These are phyloP conservation scores for Nylanderia fulva DNA, from an alignment of 1,140 invertebrate genomes.

Conservation along the genomic window DNA sequence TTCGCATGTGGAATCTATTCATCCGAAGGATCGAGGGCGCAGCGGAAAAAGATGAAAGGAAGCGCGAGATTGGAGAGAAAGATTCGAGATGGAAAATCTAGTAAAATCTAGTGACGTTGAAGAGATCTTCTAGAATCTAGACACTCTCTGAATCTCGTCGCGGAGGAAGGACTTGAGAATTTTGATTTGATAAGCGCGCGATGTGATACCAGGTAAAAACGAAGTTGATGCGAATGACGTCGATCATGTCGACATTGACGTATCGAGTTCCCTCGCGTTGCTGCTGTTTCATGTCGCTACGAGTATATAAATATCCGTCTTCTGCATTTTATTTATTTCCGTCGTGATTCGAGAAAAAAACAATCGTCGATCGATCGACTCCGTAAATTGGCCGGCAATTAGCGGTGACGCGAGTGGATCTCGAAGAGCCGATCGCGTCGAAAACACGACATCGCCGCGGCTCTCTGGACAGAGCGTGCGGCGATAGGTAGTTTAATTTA, in stretches of 20 bases:
- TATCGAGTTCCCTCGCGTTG: not conserved
- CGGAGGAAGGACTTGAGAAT: not conserved
- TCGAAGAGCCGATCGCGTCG: constrained; percentile 9
- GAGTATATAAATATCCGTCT: not conserved
- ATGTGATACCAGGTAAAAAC: constrained; percentile 16
- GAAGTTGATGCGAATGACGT: constrained; percentile 11
- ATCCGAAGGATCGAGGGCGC: not conserved
- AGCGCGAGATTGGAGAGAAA: not conserved
- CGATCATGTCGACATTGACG: constrained; percentile 1
- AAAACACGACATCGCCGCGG: constrained; percentile 62
- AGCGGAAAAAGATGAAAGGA: not conserved
- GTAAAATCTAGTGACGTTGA: not conserved
- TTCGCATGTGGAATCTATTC: not conserved
- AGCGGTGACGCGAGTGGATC: constrained; percentile 6
- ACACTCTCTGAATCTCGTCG: not conserved
- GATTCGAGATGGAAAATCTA: not conserved
- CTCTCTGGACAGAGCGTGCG: constrained; percentile 77
- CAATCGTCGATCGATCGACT: not conserved
- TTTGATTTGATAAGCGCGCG: not conserved
- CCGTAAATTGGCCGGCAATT: not conserved
- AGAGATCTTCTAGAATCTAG: constrained; percentile 19
- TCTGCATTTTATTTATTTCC: constrained; percentile 44
- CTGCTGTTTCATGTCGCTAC: not conserved
- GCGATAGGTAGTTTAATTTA: constrained; percentile 85
- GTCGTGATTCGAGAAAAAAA: constrained; percentile 6